Percentiles rank a stretch among this genome's conserved stretches.
These are phyloP conservation scores for Hassar affinis DNA, from an alignment of 2,113 vertebrate genomes.

Conservation along the genomic window DNA sequence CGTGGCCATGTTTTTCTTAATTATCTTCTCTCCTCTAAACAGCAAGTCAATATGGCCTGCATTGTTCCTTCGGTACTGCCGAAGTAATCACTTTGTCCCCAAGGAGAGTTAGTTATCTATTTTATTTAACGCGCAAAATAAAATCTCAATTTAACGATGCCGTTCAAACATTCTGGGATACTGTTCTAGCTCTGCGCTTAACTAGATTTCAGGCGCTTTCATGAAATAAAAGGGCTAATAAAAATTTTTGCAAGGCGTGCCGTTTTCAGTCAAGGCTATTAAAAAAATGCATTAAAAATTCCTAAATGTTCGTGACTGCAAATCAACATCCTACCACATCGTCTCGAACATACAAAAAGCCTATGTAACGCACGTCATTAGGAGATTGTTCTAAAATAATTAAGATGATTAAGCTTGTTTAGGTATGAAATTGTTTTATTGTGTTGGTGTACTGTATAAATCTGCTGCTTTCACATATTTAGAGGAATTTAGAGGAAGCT, in stretches of 20 bases:
- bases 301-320: not conserved
- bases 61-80: not conserved
- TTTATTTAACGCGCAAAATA: not conserved
- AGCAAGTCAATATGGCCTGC: not conserved
- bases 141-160: constrained; percentile 5
- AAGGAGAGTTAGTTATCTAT: not conserved
- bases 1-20: not conserved
- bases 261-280: not conserved
- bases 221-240: not conserved
- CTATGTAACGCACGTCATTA: not conserved
- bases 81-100: not conserved
- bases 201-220: not conserved
- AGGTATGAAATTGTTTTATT: not conserved
- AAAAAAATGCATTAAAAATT: not conserved
- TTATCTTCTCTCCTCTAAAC: constrained; percentile 15
- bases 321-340: not conserved
- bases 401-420: not conserved
- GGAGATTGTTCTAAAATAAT: not conserved
- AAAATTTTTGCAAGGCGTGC: not conserved
- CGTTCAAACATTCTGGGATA: not conserved
- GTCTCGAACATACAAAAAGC: not conserved
- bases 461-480: not conserved
- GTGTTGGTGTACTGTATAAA: not conserved
- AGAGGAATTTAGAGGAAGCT: not conserved
- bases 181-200: not conserved